These are phyloP conservation scores for Epicampocera succincta DNA, from an alignment of 2,888 invertebrate genomes.

Conservation along the genomic window DNA sequence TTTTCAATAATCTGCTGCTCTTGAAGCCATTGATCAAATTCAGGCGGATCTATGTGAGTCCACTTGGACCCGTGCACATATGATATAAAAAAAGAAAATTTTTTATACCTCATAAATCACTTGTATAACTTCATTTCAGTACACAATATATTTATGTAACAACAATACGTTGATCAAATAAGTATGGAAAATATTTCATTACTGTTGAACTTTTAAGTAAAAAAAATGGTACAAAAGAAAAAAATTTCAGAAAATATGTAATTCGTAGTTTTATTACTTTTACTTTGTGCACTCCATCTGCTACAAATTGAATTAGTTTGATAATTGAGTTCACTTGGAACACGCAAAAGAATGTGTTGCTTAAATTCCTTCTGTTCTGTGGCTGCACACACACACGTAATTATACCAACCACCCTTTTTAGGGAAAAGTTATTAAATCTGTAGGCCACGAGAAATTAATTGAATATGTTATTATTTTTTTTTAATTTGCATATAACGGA, in stretches of 20 bases:
- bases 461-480: conserved; percentile 4
- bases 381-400: not conserved
- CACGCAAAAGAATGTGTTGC: not conserved
- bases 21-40: too few species aligned
- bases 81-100: too few species aligned
- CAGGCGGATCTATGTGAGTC: too few species aligned
- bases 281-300: not conserved
- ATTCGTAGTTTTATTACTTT: not conserved
- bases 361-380: not conserved
- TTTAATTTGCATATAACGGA: not conserved
- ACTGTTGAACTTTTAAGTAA: not conserved
- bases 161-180: too few species aligned
- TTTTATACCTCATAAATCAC: too few species aligned
- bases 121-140: too few species aligned
- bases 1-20: too few species aligned
- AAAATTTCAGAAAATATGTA: not conserved
- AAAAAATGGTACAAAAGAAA: not conserved
- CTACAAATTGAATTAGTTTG: conserved; percentile 24
- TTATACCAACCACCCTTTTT: not conserved
- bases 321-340: conserved; percentile 2
- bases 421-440: not conserved
- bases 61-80: too few species aligned
- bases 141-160: too few species aligned
- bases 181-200: too few species aligned
- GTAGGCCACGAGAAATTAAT: conserved; percentile 26